These are phyloP conservation scores for Lindbergichthys nudifrons DNA, from an alignment of 2,797 vertebrate species.

Conservation along the genomic window DNA sequence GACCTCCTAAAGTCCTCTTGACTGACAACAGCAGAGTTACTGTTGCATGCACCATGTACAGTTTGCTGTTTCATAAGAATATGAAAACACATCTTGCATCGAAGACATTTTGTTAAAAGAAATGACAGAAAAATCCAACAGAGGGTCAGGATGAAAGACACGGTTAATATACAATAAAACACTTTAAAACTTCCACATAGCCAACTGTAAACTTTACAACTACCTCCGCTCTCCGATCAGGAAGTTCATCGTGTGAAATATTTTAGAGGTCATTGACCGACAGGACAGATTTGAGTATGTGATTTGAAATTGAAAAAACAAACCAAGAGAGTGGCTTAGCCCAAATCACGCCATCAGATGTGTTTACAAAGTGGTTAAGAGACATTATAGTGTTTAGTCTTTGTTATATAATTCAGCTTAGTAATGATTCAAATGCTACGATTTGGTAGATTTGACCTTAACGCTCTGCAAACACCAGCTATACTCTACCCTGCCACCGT, in stretches of 20 bases:
- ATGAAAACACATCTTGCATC: background rate
- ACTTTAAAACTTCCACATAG: slow-evolving; percentile 28
- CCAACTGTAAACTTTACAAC: slow-evolving; percentile 14
- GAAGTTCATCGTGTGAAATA: background rate
- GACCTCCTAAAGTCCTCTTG: background rate
- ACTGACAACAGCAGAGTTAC: background rate
- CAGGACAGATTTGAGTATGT: too few relatives aligned
- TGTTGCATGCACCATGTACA: background rate
- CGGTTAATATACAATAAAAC: background rate
- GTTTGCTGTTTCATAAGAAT: background rate
- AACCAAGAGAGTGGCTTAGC: too few relatives aligned
- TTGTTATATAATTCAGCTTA: background rate
- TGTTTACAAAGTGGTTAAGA: background rate
- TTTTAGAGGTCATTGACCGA: too few relatives aligned
- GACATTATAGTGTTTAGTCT: background rate
- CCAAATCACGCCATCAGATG: background rate
- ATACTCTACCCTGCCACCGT: background rate
- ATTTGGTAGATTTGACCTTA: background rate
- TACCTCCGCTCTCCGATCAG: background rate
- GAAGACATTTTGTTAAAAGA: slow-evolving; percentile 18
- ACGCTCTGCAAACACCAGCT: background rate
- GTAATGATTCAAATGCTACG: background rate
- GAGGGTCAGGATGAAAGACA: slow-evolving; percentile 23
- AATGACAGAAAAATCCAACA: slow-evolving; percentile 13
- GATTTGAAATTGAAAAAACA: too few relatives aligned